These are phyloP conservation scores for Vimba vimba DNA, from an alignment of 2,113 vertebrate genomes.

Conservation along the genomic window DNA sequence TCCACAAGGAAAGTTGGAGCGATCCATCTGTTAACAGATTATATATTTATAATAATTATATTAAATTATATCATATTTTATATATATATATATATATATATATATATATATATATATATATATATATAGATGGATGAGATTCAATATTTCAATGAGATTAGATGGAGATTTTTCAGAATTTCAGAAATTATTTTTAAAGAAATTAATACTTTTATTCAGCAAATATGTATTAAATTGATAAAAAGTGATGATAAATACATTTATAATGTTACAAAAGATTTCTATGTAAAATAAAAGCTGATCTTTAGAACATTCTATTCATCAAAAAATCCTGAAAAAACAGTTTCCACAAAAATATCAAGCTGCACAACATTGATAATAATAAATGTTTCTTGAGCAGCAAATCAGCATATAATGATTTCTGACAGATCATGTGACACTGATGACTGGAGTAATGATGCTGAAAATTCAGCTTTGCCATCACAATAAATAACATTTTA, in stretches of 20 bases:
- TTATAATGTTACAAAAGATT: background rate
- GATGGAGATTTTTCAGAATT: background rate
- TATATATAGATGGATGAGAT: background rate
- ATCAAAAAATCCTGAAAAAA: background rate
- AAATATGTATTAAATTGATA: background rate
- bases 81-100: too few relatives aligned
- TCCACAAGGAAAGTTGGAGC: slow-evolving; percentile 92
- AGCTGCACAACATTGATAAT: too few relatives aligned
- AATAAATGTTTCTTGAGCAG: too few relatives aligned
- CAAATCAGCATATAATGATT: background rate
- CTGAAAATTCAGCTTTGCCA: too few relatives aligned
- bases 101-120: too few relatives aligned
- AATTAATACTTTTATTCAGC: background rate
- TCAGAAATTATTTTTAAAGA: background rate
- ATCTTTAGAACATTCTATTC: background rate
- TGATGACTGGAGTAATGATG: too few relatives aligned
- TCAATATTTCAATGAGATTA: background rate
- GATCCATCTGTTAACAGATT: slow-evolving; percentile 85
- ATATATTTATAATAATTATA: background rate
- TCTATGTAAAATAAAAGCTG: background rate
- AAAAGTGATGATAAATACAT: background rate
- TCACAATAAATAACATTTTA: too few relatives aligned
- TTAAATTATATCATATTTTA: too few relatives aligned
- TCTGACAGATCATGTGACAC: background rate
- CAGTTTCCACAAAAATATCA: too few relatives aligned